These are phyloP conservation scores for Romanogobio albipinnatus DNA, from an alignment of 2,113 vertebrate species.

Conservation along the genomic window DNA sequence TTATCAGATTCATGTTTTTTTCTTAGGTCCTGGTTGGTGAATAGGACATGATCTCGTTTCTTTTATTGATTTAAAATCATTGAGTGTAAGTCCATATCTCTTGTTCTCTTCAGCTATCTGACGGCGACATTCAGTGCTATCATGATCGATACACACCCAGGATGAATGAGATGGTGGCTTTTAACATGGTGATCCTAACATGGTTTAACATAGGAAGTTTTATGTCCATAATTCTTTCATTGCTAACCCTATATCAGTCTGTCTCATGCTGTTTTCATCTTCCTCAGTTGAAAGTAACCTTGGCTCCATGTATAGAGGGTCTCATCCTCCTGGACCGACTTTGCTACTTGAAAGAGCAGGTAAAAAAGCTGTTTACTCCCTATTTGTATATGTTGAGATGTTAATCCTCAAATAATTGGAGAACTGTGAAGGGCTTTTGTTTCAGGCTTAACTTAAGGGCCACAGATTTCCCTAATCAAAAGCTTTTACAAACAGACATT, in stretches of 20 bases:
- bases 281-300: slow-evolving; percentile 89
- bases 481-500: background rate
- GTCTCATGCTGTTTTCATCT: slow-evolving; percentile 5
- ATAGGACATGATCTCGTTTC: background rate
- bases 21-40: background rate
- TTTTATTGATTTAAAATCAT: background rate
- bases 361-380: slow-evolving; percentile 66
- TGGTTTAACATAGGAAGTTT: background rate
- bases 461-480: slow-evolving; percentile 10
- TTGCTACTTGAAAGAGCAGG: slow-evolving; percentile 96
- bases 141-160: slow-evolving; percentile 81
- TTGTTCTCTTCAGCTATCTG: slow-evolving; percentile 70
- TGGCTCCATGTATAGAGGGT: slow-evolving; percentile 94
- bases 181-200: slow-evolving; percentile 91
- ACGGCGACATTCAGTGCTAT: slow-evolving; percentile 84
- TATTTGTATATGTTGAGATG: background rate
- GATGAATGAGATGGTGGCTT: slow-evolving; percentile 89
- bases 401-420: slow-evolving; percentile 23
- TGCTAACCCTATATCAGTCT: background rate
- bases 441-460: background rate
- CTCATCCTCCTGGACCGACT: slow-evolving; percentile 95
- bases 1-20: no score
- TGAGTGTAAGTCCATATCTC: background rate
- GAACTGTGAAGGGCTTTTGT: slow-evolving; percentile 20
- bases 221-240: background rate